Base-by-base conservation (phyloP, 1,140 invertebrate species). In the Cotesia vestalis region DNA sequence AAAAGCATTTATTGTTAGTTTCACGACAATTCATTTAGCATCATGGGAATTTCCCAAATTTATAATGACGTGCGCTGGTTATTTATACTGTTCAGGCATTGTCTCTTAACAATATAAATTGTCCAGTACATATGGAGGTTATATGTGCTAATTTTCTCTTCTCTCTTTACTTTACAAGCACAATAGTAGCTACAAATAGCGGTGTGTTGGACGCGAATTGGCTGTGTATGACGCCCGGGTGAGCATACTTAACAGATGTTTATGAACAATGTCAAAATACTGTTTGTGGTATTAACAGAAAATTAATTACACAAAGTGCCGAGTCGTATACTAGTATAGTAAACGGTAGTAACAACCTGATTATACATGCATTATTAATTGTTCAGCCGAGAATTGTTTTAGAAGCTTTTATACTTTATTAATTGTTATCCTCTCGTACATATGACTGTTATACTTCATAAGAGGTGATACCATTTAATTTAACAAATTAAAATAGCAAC, bases 201-300 rank as follows among this genome's bases (percentile, higher is more conserved):
- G 11, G 40, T 46, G 8, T 46, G 11, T 46, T 46, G 40, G 6
- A 9, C 6, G 4, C 4, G 11, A 4, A 46, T 46, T 46, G 6
- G 6, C 6, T 46, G 40, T 46, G 5, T 46, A 46, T 46, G 40
- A 11, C 40, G 40, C 6, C 40, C 6, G 40, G 11, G 6, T 9
- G 11, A 9, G 40, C 11, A 46, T 46, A 46, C 40, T 46, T 46
- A 8, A 46, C 69, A 35, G 38, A 40, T 63, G 61, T 63, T 64
- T 53, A 63, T 71, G 60, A 71, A 71, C 60, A 63, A 60, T 69
- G 67, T 69, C 67, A 69, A 69, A 69, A 69, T 61, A 69, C 9
- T 51, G 14, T 63, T 52, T 53, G 36, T 14, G 46, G 35, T 62
- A 64, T 71, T 71, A 62, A 36, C 40, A 34, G 66, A 36, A 64